Evolutionary conservation across 2,113 vertebrate genomes (phyloP), one percentile per base, ranked within the genome.

Genomic region (Lipotes vexillifer): DNA sequence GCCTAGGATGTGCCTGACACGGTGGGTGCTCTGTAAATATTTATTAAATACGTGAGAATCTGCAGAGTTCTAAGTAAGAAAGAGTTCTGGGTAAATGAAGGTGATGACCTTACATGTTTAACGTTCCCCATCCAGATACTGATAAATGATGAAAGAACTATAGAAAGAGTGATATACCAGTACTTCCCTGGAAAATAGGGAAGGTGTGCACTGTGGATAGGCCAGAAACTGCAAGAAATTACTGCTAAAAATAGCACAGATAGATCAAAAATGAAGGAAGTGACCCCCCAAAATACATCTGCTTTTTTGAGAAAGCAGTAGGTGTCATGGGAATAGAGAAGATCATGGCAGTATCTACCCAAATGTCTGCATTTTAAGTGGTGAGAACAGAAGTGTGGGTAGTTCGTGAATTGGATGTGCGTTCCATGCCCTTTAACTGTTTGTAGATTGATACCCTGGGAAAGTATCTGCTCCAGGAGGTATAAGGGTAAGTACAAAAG

Each of bases 121-220:
- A 33, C 0, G 3, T 27, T 12, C 8, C 4, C 8, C 38, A 52
- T 36, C 52, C 29, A 59, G 27, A 69, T 7, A 49, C 31, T 1
- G n/a, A 59, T 4, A 25, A 80, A 49, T 55, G 31, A 55, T 61
- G 36, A 44, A 61, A 94, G 38, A 21, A 55, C 66, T 27, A 9
- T 5, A 25, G 27, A 4, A 44, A 85, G 41, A 59, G 29, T 13
- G 52, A 65, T 8, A 52, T 55, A 4, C 4, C 17, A 44, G 44
- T 2, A 29, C 8, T 61, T 61, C 38, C 4, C 25, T 44, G 14
- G 29, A 57, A 66, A 92, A 78, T 6, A 41, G 72, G 21, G 15
- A n/a, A 41, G 25, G 3, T 0, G 20, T 2, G 20, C 12, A 3
- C 20, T 6, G 6, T 1, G 7, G 3, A 8, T 14, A 88, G 44